Base-by-base conservation (phyloP, 2,113 vertebrate species). In the Leptodactylus fuscus region DNA sequence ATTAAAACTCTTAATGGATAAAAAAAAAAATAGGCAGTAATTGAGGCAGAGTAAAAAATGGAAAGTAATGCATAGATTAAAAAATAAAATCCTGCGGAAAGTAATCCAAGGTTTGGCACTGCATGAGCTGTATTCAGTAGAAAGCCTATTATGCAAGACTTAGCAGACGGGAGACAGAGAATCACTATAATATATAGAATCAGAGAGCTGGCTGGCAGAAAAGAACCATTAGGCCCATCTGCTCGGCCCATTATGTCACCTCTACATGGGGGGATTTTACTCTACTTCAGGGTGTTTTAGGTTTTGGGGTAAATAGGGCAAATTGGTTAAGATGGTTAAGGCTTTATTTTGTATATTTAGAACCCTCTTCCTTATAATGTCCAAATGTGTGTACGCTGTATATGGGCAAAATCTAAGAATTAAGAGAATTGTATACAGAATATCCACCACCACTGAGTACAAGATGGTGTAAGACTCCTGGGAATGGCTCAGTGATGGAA, bases 101-200 rank as follows among this genome's bases (percentile, higher is more conserved):
- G 46, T 75, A 75, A 75, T 75, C 71, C 71, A 49, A 75, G 62
- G 71, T 75, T 48, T 75, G 71, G 71, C 71, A 24, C 41, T 48
- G 71, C 71, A 49, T 75, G 71, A 75, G 71, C 71, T 48, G 41
- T 48, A 75, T 46, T 75, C 41, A 75, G 71, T 27, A 49, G 71
- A 75, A 75, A 75, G 71, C 71, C 71, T 75, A 75, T 75, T 75
- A 75, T 75, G 49, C 24, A 75, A 48, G 71, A 75, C 71, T 75
- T 75, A 75, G 62, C 62, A 32, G 62, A 67, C 62, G 62, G 62
- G 18, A 67, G 62, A 67, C 29, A 67, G 62, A 67, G 62, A 67
- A 67, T 67, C 62, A 67, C 62, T 67, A 67, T 67, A 67, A 67
- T 67, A 67, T 67, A 67, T 34, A 67, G 62, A 67, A 67, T 34